Conservation (phyloP, 2,888 invertebrate species). For the Lucinisca nassula region DNA sequence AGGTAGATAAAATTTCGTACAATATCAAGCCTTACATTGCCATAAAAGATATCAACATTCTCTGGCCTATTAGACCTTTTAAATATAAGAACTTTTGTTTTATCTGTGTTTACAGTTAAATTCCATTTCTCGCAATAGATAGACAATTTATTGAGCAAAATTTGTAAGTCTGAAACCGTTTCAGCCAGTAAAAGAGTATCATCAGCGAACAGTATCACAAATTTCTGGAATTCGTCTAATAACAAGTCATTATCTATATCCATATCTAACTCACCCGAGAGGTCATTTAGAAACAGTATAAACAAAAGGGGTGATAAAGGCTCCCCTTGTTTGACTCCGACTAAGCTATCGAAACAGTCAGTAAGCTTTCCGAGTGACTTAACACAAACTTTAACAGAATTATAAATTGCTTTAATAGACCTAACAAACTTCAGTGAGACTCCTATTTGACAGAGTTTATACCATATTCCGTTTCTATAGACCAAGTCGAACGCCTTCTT, state of each 20-base stretch:
- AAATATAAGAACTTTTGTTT: not conserved
- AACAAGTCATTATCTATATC: not conserved
- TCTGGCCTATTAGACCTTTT: not conserved
- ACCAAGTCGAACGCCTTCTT: too few species aligned
- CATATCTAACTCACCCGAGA: not conserved
- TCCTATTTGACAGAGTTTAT: too few species aligned
- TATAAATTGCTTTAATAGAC: too few species aligned
- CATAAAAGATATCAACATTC: not conserved
- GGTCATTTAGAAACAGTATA: not conserved
- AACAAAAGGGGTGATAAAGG: not conserved
- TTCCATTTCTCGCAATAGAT: not conserved
- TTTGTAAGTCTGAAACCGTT: not conserved
- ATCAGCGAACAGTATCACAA: not conserved
- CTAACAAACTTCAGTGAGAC: too few species aligned
- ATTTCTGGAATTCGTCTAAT: not conserved
- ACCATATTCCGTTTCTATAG: too few species aligned
- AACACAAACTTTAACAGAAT: not conserved
- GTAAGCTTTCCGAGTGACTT: not conserved
- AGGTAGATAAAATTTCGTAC: not conserved
- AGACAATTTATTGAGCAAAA: not conserved
- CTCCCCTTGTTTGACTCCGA: not conserved
- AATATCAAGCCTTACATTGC: not conserved
- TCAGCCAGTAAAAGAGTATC: not conserved
- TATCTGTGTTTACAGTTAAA: not conserved
- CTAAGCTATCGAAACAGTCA: not conserved